These are phyloP conservation scores for Drosophila emarginata DNA, from an alignment of 2,888 invertebrate genomes.

Conservation along the genomic window DNA sequence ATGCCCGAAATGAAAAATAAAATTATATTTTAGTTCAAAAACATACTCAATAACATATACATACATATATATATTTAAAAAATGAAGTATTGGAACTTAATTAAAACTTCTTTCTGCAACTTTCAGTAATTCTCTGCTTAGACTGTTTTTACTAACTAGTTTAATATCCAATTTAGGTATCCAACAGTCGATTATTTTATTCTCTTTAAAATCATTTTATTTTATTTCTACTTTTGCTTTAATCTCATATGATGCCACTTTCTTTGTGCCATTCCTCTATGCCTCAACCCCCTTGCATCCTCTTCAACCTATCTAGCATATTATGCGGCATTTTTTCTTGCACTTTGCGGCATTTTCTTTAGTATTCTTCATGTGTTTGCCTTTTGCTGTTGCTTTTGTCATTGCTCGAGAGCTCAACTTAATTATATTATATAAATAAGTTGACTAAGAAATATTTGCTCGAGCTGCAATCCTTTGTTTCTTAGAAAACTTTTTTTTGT, in stretches of 20 bases:
- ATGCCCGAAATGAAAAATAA: no score
- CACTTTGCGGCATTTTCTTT: slow-evolving; percentile 42
- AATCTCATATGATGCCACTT: slow-evolving; percentile 36
- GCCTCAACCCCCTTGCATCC: slow-evolving; percentile 3
- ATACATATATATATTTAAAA: no score
- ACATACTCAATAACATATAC: no score
- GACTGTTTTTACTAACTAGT: not conserved
- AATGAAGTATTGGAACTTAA: no score
- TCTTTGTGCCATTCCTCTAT: slow-evolving; percentile 14
- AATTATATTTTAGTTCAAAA: no score
- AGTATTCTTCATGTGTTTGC: slow-evolving; percentile 40
- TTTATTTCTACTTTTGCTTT: slow-evolving; percentile 11
- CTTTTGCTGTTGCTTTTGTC: slow-evolving; percentile 46
- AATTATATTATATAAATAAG: slow-evolving; percentile 53
- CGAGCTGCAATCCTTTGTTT: not conserved
- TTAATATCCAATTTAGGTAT: slow-evolving; percentile 13
- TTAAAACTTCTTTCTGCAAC: no score
- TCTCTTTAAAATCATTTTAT: not conserved
- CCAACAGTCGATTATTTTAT: slow-evolving; percentile 11
- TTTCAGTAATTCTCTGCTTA: no score
- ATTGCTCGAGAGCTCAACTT: slow-evolving; percentile 42
- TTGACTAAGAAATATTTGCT: slow-evolving; percentile 25
- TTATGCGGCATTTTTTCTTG: slow-evolving; percentile 40
- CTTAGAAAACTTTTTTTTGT: slow-evolving; percentile 44
- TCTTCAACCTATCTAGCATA: slow-evolving; percentile 35